Evolutionary conservation across 1,140 invertebrate genomes (phyloP).

Genomic region (Mamestra configurata): DNA sequence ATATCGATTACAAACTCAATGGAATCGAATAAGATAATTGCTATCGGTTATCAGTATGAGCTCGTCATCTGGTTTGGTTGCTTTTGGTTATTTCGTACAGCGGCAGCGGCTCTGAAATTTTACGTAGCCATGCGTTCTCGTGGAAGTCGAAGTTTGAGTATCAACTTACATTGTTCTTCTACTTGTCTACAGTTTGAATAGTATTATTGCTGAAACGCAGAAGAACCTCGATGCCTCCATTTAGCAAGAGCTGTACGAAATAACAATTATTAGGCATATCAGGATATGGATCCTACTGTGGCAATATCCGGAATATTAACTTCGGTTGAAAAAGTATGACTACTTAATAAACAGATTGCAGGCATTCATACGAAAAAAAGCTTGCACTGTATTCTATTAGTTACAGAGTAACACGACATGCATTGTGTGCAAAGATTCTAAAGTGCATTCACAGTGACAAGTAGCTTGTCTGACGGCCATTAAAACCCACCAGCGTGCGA

Average conservation of each 20-base stretch:
- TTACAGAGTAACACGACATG: not conserved
- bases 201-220: not conserved
- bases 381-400: not conserved
- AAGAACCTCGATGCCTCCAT: not conserved
- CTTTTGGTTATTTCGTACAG: not conserved
- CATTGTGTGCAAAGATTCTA: not conserved
- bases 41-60: constrained; percentile 38
- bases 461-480: not conserved
- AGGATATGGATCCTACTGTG: not conserved
- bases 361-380: not conserved
- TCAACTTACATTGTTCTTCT: too few species aligned
- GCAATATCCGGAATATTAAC: not conserved
- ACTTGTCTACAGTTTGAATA: not conserved
- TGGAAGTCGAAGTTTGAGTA: too few species aligned
- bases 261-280: not conserved
- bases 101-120: too few species aligned
- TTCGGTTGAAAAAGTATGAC: not conserved
- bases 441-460: constrained; percentile 9
- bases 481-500: not conserved
- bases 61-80: constrained; percentile 16
- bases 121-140: too few species aligned
- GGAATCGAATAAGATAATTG: constrained; percentile 40
- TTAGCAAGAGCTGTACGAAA: not conserved
- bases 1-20: constrained; percentile 38
- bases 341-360: not conserved